Conservation (phyloP, 1,140 invertebrate genomes). For the Zaprionus taronus region DNA sequence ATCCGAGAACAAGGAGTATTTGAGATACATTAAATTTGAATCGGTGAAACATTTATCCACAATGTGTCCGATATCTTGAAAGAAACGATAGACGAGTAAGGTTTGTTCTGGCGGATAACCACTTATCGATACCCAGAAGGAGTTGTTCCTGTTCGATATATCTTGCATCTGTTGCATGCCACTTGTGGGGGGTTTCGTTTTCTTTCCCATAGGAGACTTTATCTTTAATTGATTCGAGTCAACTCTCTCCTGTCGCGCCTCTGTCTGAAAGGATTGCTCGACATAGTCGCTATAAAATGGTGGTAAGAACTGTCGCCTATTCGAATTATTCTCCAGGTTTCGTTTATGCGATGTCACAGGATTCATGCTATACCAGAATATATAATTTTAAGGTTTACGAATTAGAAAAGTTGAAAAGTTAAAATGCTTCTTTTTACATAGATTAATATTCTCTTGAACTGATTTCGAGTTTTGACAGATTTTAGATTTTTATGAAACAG, state of each 20-base stretch:
- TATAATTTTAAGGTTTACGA: neutral
- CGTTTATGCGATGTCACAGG: neutral
- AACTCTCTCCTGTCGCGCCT: neutral
- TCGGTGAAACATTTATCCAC: conserved; percentile 26
- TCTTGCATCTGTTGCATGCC: neutral
- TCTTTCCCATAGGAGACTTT: neutral
- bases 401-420: neutral
- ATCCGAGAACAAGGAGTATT: conserved; percentile 43
- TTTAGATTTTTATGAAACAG: neutral
- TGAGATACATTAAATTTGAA: conserved; percentile 56
- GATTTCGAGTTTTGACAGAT: neutral
- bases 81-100: conserved; percentile 53
- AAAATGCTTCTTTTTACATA: neutral
- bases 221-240: neutral
- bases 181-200: neutral
- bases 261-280: conserved; percentile 4
- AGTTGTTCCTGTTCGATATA: neutral
- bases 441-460: neutral
- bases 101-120: conserved; percentile 25
- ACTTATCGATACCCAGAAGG: conserved; percentile 58
- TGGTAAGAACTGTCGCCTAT: neutral
- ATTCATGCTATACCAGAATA: conserved; percentile 1
- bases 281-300: neutral
- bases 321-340: neutral
- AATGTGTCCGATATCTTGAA: conserved; percentile 53